These are phyloP conservation scores for Congeria kusceri DNA, from an alignment of 2,888 invertebrate species.

Conservation along the genomic window DNA sequence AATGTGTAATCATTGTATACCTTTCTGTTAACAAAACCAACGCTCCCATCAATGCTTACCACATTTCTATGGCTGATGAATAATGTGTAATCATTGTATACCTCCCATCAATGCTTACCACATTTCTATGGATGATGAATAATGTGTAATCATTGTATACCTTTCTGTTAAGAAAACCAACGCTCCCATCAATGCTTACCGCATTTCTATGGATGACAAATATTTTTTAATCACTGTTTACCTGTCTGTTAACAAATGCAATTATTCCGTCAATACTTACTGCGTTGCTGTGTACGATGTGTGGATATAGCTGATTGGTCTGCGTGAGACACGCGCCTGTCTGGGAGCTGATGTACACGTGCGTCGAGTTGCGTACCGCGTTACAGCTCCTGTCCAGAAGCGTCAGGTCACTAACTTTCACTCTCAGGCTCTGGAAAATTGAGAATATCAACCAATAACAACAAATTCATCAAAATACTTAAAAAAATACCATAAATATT, in stretches of 20 bases:
- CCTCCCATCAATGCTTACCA: too few species aligned
- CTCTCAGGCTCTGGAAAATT: conserved; percentile 51
- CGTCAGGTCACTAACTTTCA: conserved; percentile 74
- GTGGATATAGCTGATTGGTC: conserved; percentile 49
- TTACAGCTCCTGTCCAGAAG: conserved; percentile 73
- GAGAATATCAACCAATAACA: too few species aligned
- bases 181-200: conserved; percentile 80
- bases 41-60: too few species aligned
- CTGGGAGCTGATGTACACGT: conserved; percentile 78
- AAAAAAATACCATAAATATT: too few species aligned
- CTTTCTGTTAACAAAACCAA: too few species aligned
- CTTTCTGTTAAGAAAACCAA: neutral
- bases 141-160: too few species aligned
- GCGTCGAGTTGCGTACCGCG: conserved; percentile 80
- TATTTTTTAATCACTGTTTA: too few species aligned
- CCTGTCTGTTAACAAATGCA: neutral
- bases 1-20: too few species aligned
- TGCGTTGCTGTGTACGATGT: conserved; percentile 70
- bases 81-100: too few species aligned
- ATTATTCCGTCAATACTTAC: conserved; percentile 68
- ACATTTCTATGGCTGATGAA: too few species aligned
- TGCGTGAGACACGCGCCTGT: conserved; percentile 80
- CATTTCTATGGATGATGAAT: too few species aligned
- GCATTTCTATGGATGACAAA: conserved; percentile 73
- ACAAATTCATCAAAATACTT: too few species aligned